phyloP scores from a whole-genome alignment of 2,888 invertebrate genomes.

The Palloptera scutellata region DNA sequence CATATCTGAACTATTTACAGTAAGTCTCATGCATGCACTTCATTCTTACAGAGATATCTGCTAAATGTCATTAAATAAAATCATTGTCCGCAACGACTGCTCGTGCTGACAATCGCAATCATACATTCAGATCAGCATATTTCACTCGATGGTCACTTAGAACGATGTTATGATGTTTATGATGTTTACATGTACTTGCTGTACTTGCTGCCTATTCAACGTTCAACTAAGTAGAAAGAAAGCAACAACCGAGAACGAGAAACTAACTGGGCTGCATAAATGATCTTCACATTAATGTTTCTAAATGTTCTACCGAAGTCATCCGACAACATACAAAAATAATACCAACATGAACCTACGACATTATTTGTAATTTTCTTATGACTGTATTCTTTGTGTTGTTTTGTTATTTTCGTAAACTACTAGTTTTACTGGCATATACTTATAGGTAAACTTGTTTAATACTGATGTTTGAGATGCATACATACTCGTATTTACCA shows the following conservation, averaged over 20 bases:
- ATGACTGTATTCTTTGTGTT: neutral
- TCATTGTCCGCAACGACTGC: conserved; percentile 36
- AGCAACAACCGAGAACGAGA: too few species aligned
- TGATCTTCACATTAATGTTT: neutral
- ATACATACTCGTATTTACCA: too few species aligned
- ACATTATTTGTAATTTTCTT: conserved; percentile 15
- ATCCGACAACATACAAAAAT: neutral
- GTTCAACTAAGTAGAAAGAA: too few species aligned
- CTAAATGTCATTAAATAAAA: conserved; percentile 38
- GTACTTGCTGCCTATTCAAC: neutral
- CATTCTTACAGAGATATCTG: conserved; percentile 10
- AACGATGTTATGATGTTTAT: neutral
- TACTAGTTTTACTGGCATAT: neutral
- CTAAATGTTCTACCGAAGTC: neutral
- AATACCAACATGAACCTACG: neutral
- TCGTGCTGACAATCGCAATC: conserved; percentile 24
- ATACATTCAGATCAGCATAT: conserved; percentile 22
- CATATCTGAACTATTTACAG: too few species aligned
- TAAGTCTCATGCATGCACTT: too few species aligned
- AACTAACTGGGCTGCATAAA: too few species aligned
- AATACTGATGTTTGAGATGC: conserved; percentile 29
- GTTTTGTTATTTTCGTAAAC: too few species aligned
- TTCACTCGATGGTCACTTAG: conserved; percentile 10
- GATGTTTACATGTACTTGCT: neutral
- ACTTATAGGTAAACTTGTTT: conserved; percentile 31